phyloP scores from a whole-genome alignment of 2,113 vertebrate species.

The Phainopepla nitens region DNA sequence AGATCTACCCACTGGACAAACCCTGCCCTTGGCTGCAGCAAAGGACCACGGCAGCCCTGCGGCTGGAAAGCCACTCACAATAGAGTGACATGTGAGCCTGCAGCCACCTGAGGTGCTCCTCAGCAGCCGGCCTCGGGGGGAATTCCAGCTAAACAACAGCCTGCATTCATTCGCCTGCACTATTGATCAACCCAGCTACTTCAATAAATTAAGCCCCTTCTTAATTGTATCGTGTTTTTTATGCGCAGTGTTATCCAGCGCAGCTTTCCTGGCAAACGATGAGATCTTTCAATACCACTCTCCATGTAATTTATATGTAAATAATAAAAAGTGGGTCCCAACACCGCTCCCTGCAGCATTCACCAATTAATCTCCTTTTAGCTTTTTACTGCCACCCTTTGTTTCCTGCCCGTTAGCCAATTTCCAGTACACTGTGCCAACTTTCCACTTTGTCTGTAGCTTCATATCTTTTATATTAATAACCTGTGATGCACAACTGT shows the following conservation, averaged over 20 bases:
- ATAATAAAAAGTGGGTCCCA: conserved; percentile 69
- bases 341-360: conserved; percentile 50
- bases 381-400: conserved; percentile 66
- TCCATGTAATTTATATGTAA: conserved; percentile 72
- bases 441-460: conserved; percentile 62
- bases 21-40: background rate
- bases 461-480: conserved; percentile 60
- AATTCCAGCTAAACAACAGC: background rate
- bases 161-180: background rate
- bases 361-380: conserved; percentile 72
- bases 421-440: conserved; percentile 70
- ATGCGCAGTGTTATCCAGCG: background rate
- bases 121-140: background rate
- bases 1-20: background rate
- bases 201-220: conserved; percentile 49
- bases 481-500: conserved; percentile 55
- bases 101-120: conserved; percentile 31
- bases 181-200: conserved; percentile 10
- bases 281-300: conserved; percentile 54
- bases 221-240: conserved; percentile 32
- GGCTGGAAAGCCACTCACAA: background rate
- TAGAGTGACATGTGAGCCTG: background rate
- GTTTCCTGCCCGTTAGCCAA: conserved; percentile 69
- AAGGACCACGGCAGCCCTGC: background rate
- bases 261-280: conserved; percentile 41